A percentile compares a stretch with the other conserved stretches of the same genome.
Evolutionary conservation across 2,888 invertebrate species (phyloP).

Genomic region (Ernsta delagoae): DNA sequence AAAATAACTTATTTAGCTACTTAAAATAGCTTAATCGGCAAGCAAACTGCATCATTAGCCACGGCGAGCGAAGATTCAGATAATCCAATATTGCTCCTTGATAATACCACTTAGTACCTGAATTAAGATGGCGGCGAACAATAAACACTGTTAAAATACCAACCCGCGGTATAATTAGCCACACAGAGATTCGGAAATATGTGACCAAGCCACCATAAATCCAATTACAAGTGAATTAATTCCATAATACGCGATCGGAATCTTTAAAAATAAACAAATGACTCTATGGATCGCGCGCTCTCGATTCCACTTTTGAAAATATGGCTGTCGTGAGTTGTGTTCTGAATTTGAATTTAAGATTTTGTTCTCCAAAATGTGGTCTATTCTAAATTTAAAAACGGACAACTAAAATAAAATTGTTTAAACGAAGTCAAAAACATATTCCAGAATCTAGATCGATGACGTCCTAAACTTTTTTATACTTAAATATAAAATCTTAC

Average conservation of each 20-base stretch:
- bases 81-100: constrained; percentile 33
- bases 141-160: constrained; percentile 73
- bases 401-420: too few relatives aligned
- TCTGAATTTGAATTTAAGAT: constrained; percentile 31
- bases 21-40: constrained; percentile 13
- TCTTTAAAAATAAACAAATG: constrained; percentile 44
- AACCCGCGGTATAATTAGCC: constrained; percentile 69
- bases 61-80: constrained; percentile 19
- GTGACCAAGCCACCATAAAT: constrained; percentile 65
- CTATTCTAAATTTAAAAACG: too few relatives aligned
- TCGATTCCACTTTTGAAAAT: constrained; percentile 33
- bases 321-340: constrained; percentile 21
- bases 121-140: constrained; percentile 61
- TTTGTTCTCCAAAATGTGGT: constrained; percentile 7
- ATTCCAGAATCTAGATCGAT: too few relatives aligned
- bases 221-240: constrained; percentile 76
- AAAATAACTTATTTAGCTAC: background rate
- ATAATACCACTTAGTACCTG: constrained; percentile 55
- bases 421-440: too few relatives aligned
- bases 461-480: too few relatives aligned
- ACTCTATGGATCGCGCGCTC: constrained; percentile 33
- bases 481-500: too few relatives aligned
- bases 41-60: constrained; percentile 23
- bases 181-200: constrained; percentile 63
- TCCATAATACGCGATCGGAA: constrained; percentile 57